phyloP scores from a whole-genome alignment of 2,113 vertebrate genomes.

The Pangasianodon gigas region DNA sequence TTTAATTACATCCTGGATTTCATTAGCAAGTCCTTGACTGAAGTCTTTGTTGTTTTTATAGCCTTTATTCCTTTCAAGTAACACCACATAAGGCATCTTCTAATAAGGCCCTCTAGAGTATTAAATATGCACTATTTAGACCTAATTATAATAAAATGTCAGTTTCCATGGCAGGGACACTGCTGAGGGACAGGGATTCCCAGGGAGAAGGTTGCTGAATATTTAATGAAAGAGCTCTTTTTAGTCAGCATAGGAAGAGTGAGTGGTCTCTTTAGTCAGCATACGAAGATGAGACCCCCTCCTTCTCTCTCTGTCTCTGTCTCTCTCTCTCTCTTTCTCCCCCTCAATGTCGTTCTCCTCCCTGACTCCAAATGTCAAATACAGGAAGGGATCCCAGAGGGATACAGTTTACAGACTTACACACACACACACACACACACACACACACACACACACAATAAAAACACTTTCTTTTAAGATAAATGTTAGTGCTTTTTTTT shows the following conservation, averaged over 20 bases:
- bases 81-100: neutral
- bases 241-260: neutral
- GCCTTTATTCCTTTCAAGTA: conserved; percentile 15
- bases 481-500: neutral
- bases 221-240: conserved; percentile 47
- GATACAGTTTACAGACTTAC: conserved; percentile 8
- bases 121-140: conserved; percentile 44
- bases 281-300: conserved; percentile 13
- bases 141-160: conserved; percentile 20
- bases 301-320: neutral
- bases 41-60: conserved; percentile 34
- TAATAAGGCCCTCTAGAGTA: neutral
- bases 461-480: neutral
- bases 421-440: neutral
- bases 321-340: neutral
- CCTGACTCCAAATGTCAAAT: conserved; percentile 50
- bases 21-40: conserved; percentile 4
- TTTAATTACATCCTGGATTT: conserved; percentile 21
- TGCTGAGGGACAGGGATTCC: conserved; percentile 10
- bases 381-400: conserved; percentile 27
- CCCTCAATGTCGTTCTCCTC: neutral
- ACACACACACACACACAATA: neutral
- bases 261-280: neutral
- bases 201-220: conserved; percentile 42
- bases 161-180: conserved; percentile 10